Evolutionary conservation across 2,888 invertebrate genomes (phyloP).

Genomic region (Torymus auratus): DNA sequence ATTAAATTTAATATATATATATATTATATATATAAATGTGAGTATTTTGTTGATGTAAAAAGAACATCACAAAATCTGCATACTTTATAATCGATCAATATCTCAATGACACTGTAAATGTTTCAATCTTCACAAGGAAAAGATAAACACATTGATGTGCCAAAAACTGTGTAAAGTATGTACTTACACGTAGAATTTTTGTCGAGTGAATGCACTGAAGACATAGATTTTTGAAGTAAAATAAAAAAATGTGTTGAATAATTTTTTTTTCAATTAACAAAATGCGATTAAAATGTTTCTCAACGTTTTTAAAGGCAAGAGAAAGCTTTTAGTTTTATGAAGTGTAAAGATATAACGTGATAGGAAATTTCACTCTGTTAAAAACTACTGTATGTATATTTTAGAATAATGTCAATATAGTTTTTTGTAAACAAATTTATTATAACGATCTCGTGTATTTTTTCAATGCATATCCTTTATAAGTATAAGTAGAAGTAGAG

Average conservation of each 20-base stretch:
- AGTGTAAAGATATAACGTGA: conserved; percentile 11
- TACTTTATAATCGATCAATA: no score
- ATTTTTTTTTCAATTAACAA: conserved; percentile 14
- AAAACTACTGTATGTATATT: conserved; percentile 32
- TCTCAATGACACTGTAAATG: no score
- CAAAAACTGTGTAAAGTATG: no score
- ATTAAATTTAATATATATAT: no score
- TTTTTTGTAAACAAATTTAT: conserved; percentile 38
- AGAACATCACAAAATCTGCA: no score
- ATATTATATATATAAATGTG: no score
- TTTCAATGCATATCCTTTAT: conserved; percentile 13
- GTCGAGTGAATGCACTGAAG: no score
- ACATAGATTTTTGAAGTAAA: no score
- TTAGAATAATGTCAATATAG: conserved; percentile 33
- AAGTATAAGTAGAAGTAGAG: background rate
- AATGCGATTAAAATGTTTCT: background rate
- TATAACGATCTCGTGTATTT: background rate
- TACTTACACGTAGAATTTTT: no score
- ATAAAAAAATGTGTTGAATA: background rate
- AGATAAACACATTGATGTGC: no score
- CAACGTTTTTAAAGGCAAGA: conserved; percentile 3
- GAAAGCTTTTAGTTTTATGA: conserved; percentile 13
- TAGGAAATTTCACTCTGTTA: background rate
- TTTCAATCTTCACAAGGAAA: no score
- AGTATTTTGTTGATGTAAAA: no score